Base-by-base conservation (phyloP, 2,888 invertebrate species). In the Mamestra brassicae region DNA sequence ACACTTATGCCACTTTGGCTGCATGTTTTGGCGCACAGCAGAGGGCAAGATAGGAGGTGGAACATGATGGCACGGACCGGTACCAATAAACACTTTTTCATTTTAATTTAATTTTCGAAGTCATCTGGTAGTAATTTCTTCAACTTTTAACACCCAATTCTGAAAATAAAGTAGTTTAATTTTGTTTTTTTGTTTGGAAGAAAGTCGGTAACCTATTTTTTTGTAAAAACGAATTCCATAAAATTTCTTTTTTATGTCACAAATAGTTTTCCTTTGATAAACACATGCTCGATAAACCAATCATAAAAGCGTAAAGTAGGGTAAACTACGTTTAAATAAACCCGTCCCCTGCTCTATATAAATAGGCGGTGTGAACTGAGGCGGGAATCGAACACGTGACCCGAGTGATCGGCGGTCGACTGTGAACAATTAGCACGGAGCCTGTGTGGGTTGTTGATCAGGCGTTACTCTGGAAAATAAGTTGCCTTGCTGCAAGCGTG, bases 351-450 rank as follows among this genome's bases (percentile, higher is more conserved):
- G 68, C 57, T 57, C 64, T 85, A 67, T 45, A 89, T 85, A 78
- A 84, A 88, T 87, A 88, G 81, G 62, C 54, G 73, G 73, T 78
- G 89, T 81, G 83, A 83, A 89, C 66, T 89, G 81, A 86, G 84
- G 86, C 86, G 90, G 83, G 86, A 87, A 85, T 84, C 80, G 36
- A 88, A 88, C 88, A 86, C 80, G 78, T 89, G 89, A 88, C 84
- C 88, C 85, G 82, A 70, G 70, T 52, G 55, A 65, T 79, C 80
- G 71, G 74, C 83, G 79, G 80, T 84, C 85, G 76, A 83, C 88
- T 87, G 89, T 90, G 74, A 82, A 74, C 87, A 87, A 90, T 86
- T 64, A 69, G 67, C 88, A 88, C 79, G 84, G 82, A 85, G 83
- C 80, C 81, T 76, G 72, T 82, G 75, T 76, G 69, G 71, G 78